Evolutionary conservation across 1,140 invertebrate genomes (phyloP), one percentile per base, ranked within the genome.

Genomic region (Proctacanthus coquilletti): DNA sequence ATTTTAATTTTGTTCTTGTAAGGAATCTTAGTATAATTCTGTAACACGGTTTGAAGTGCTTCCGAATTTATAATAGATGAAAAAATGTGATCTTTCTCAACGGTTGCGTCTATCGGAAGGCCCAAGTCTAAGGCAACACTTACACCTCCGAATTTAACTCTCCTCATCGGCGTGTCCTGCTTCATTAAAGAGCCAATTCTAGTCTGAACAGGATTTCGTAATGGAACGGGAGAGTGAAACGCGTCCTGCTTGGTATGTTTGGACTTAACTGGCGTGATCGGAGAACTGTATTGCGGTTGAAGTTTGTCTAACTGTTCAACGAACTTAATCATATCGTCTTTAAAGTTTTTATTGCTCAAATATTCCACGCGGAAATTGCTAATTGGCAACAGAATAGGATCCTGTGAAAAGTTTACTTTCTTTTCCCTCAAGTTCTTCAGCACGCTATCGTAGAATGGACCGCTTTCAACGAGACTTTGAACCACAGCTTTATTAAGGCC

Each of bases 401-500:
- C 68, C 39, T 60, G 56, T 3, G 58, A 52, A 8, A 70, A 54
- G 14, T 67, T 62, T 30, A 68, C 54, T 34, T 69, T 70, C 18
- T 69, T 60, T 14, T 65, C 60, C 44, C 58, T 62, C 0, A 71
- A 49, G 39, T 63, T 55, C 32, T 62, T 68, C 17, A 71, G 51
- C 4, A 71, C 45, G 48, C 68, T 69, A 21, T 71, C 69, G 44
- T 70, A 71, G 8, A 71, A 53, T 1, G 68, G 64, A 3, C 69
- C 69, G 45, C 70, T 66, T 42, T 65, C 67, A 1, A 71, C 64
- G 2, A 69, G 61, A 48, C 69, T 71, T 34, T 67, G 42, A 15
- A 57, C 36, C 0, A 48, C 47, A 0, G 45, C 39, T 3, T 39
- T 44, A 36, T 51, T 56, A 3, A 56, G 49, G 1, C 50, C 51